Base-by-base conservation (phyloP, 2,797 vertebrate species). In the Tragopan temminckii region DNA sequence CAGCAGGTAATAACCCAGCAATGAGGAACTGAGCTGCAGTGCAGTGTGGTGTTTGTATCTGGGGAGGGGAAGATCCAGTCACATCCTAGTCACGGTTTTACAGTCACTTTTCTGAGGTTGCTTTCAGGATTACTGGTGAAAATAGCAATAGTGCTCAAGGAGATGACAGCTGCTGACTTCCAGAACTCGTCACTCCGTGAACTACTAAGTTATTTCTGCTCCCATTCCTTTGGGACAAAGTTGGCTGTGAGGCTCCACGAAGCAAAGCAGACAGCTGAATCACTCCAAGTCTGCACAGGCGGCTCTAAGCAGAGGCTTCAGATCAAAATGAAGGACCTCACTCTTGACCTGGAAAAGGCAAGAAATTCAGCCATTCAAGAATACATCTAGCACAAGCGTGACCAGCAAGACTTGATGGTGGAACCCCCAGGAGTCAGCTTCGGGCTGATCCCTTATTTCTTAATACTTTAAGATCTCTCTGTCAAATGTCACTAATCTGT, bases 291-390 rank as follows among this genome's bases (percentile, higher is more conserved):
- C 46, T 90, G 93, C 69, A 96, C 94, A 18, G 97, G 97, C 76
- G 98, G 94, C 35, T 95, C 96, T 19, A 98, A 98, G 96, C 97
- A 98, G 94, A 98, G 97, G 84, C 97, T 98, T 91, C 97, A 98
- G 90, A 98, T 97, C 42, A 96, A 98, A 94, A 98, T 97, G 15
- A 96, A 98, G 45, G 97, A 98, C 91, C 97, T 98, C 68, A 97
- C 96, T 58, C 97, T 97, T 29, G 97, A 98, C 83, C 96, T 97
- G 17, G 95, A 98, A 96, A 98, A 98, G 92, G 97, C 97, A 94
- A 92, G 83, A 81, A 75, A 83, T 48, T 5, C 66, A 76, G 33
- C 20, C 15, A 20, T 27, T n/a, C 35, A 80, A 53, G 61, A 84
- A 11, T 7, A 12, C 18, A 5, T 70, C 25, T 45, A 82, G 62